These are phyloP conservation scores for Dicranocentrus wangi DNA, from an alignment of 2,888 invertebrate genomes.

Conservation along the genomic window DNA sequence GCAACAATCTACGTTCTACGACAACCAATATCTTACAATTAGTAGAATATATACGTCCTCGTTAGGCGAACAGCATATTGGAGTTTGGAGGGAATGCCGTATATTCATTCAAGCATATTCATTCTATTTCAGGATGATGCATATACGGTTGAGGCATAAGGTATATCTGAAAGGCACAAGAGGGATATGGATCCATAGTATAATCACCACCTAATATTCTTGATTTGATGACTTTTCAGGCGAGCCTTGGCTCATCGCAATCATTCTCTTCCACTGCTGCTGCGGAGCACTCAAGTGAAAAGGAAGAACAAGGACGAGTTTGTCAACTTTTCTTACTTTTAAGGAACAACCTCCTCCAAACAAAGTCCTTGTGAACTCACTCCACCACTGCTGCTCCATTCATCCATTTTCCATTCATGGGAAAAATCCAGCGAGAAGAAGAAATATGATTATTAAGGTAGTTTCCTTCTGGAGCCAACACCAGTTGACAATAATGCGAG, in stretches of 20 bases:
- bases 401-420: background rate
- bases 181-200: too few relatives aligned
- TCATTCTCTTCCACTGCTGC: background rate
- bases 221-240: conserved; percentile 54
- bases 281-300: too few relatives aligned
- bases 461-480: conserved; percentile 41
- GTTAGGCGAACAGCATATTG: too few relatives aligned
- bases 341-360: background rate
- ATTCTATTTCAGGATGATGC: too few relatives aligned
- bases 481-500: conserved; percentile 43
- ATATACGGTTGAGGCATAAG: too few relatives aligned
- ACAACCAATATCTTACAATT: too few relatives aligned
- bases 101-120: too few relatives aligned
- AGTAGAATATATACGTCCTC: too few relatives aligned
- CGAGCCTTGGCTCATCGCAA: background rate
- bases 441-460: conserved; percentile 15
- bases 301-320: conserved; percentile 21
- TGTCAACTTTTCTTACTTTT: conserved; percentile 23
- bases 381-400: too few relatives aligned
- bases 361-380: background rate
- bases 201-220: conserved; percentile 45
- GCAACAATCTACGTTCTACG: too few relatives aligned
- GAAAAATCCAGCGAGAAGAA: background rate
- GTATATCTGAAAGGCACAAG: too few relatives aligned
- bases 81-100: too few relatives aligned